Base-by-base conservation (phyloP, 2,888 invertebrate species). In the Harpalus rubripes region DNA sequence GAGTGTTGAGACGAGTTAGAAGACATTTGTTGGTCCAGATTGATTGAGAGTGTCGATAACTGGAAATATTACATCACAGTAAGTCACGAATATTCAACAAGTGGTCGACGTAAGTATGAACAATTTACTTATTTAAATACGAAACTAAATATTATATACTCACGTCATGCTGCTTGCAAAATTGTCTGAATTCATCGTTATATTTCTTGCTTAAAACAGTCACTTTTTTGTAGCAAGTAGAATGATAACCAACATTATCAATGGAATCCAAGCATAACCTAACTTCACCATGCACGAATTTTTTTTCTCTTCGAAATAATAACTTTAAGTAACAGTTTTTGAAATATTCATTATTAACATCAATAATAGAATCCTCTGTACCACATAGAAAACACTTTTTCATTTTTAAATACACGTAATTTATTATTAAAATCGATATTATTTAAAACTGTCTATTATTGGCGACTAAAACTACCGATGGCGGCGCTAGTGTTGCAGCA, bases 271-370 rank as follows among this genome's bases (percentile, higher is more conserved):
- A 22, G 22, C 76, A 78, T 41, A 85, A 85, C 22, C 22, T 26
- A 26, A 81, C 4, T 16, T 78, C 78, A 18, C 52, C 56, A 39
- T 78, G 81, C 39, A 8, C n/a, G n/a, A 8, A 41, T 72, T 32
- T 52, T 82, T 85, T 85, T 81, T 82, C 82, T 39, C 80, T 16
- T 5, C 85, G 81, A 59, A 81, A 85, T 44, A 82, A 68, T 61
- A 85, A 74, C 81, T 56, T 85, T 74, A 22, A 68, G 18, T 18
- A 85, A 59, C 81, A 85, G 15, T 85, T 85, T 61, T 74, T 52
- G 52, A 85, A 85, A 32, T 72, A 74, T 85, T 7, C 56, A 65
- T 85, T 56, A 81, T 72, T 72, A 32, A 85, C 81, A 18, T 81
- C 32, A 6, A 80, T 10, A 3, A 72, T 39, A 15, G 26, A 7